Evolutionary conservation across 2,888 invertebrate species (phyloP), one percentile per base, ranked within the genome.

Genomic region (Neoscelio sp.): DNA sequence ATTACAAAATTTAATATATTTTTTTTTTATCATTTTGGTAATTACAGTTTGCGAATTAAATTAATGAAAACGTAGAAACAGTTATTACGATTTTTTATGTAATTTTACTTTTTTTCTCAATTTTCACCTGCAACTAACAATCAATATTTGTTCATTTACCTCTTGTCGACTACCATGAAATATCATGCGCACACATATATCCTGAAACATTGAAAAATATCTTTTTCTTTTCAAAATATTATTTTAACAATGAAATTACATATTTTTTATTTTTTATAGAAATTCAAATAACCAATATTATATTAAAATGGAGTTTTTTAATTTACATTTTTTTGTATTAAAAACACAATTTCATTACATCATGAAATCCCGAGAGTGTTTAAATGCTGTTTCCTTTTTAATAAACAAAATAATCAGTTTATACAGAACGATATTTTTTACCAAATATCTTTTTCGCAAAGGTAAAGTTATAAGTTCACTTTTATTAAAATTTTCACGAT

Each of bases 141-240:
- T 54, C 54, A 54, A 54, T 54, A 54, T 54, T 54, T 54, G 54
- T 54, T 54, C 38, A 35, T 54, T 54, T 54, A 23, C 18, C 52
- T 54, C 20, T 23, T 23, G 35, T 17, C 23, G 7, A 28, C 33
- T n/a, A 18, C 8, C 26, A 56, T 33, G 18, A 56, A 38, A 35
- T 52, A 52, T 50, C 50, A 50, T 28, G 17, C 50, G 30, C 33
- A 13, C 33, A 18, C 50, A 33, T 33, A 17, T 33, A 33, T 18
- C 13, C 20, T 15, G 23, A 13, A 18, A 23, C 54, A 38, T 54
- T 56, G 40, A 28, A 7, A n/a, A 40, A 52, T 35, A 40, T 40
- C 40, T 40, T 56, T 56, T 35, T 10, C 40, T 35, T 40, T 40
- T 40, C 10, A 38, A 23, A 56, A 54, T 54, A 12, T 28, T 33